Evolutionary conservation across 2,888 invertebrate species (phyloP).

Genomic region (Strigamia crassipes): DNA sequence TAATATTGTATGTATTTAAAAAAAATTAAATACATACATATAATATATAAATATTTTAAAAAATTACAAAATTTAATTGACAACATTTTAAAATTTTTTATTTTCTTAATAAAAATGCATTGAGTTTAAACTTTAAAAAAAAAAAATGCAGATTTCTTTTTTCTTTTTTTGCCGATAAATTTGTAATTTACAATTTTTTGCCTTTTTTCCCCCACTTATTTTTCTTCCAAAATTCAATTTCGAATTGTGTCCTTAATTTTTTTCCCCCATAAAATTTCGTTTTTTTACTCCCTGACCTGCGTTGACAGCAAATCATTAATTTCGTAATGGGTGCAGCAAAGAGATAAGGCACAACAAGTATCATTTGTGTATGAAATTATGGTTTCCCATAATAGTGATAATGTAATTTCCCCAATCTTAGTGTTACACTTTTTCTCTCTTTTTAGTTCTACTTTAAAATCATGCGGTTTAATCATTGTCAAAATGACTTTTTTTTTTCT

Average conservation of each 20-base stretch:
- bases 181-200: not conserved
- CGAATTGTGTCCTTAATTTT: constrained; percentile 1
- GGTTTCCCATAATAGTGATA: not conserved
- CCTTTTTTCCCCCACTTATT: not conserved
- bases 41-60: too few species aligned
- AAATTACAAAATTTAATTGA: not conserved
- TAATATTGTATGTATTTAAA: not conserved
- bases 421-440: not conserved
- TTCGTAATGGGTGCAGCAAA: not conserved
- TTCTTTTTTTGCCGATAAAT: not conserved
- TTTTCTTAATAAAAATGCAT: constrained; percentile 1
- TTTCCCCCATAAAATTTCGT: not conserved
- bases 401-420: not conserved
- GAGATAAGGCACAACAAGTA: constrained; percentile 27
- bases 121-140: not conserved
- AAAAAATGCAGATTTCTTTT: too few species aligned
- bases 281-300: not conserved
- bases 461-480: not conserved
- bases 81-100: not conserved
- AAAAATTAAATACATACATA: too few species aligned
- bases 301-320: constrained; percentile 17
- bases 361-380: constrained; percentile 1
- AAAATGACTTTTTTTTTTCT: not conserved
- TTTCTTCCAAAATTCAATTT: not conserved
- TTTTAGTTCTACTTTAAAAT: not conserved